Evolutionary conservation across 2,888 invertebrate species (phyloP).

Genomic region (Hydraecia micacea): DNA sequence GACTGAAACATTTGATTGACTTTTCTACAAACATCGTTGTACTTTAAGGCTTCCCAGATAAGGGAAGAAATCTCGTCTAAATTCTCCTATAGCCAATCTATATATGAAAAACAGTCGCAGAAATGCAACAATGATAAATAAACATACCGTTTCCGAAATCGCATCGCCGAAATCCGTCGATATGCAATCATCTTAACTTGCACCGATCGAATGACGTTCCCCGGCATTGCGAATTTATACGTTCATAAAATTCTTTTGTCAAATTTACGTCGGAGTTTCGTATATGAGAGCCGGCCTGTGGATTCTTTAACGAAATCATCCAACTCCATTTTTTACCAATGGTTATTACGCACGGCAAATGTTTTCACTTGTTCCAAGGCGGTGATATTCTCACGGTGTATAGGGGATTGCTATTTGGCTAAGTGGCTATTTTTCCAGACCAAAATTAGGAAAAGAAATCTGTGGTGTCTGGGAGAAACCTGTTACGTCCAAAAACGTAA

Average conservation of each 20-base stretch:
- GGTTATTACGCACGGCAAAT: constrained; percentile 80
- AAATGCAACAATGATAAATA: not conserved
- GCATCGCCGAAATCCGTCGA: constrained; percentile 30
- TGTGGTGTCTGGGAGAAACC: no score
- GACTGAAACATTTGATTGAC: not conserved
- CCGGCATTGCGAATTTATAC: constrained; percentile 86
- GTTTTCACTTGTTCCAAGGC: constrained; percentile 56
- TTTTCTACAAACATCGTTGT: not conserved
- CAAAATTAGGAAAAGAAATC: not conserved
- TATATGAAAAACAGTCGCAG: not conserved
- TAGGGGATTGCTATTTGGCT: constrained; percentile 14
- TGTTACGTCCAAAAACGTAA: no score
- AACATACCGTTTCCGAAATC: not conserved
- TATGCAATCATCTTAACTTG: constrained; percentile 70
- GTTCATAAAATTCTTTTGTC: constrained; percentile 90
- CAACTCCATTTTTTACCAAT: constrained; percentile 78
- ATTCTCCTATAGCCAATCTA: not conserved
- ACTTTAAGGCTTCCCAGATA: not conserved
- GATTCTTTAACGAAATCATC: constrained; percentile 88
- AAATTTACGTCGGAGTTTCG: constrained; percentile 87
- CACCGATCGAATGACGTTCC: constrained; percentile 79
- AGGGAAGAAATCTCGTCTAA: no score
- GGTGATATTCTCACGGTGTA: constrained; percentile 55
- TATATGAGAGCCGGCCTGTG: constrained; percentile 77
- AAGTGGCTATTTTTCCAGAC: not conserved